Evolutionary conservation across 2,888 invertebrate species (phyloP).

Genomic region (Mellilla xanthometata): DNA sequence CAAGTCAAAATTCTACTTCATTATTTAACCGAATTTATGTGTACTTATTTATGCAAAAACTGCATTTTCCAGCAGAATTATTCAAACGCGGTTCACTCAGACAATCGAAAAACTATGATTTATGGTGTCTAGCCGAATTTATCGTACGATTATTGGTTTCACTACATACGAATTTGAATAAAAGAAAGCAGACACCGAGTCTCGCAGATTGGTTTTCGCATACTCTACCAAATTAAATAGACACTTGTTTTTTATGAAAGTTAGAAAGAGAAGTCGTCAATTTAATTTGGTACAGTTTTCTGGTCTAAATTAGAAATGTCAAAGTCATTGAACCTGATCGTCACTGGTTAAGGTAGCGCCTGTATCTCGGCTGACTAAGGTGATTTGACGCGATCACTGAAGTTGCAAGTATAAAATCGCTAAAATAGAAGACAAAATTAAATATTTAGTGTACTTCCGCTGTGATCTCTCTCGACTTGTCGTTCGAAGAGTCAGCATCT

Average conservation of each 20-base stretch:
- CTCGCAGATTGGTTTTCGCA: slow-evolving; percentile 39
- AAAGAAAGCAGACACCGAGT: slow-evolving; percentile 52
- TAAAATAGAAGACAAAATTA: too few relatives aligned
- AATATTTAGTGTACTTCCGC: too few relatives aligned
- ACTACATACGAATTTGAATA: slow-evolving; percentile 52
- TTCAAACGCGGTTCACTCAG: background rate
- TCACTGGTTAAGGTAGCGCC: background rate
- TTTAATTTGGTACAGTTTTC: slow-evolving; percentile 33
- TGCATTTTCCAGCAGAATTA: too few relatives aligned
- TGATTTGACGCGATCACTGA: too few relatives aligned
- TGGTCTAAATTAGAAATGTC: slow-evolving; percentile 55
- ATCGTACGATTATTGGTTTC: slow-evolving; percentile 47
- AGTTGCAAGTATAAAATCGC: too few relatives aligned
- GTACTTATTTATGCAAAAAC: too few relatives aligned
- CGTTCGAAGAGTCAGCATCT: too few relatives aligned
- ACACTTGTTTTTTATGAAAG: slow-evolving; percentile 7
- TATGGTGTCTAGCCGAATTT: slow-evolving; percentile 44
- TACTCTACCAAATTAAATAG: slow-evolving; percentile 33
- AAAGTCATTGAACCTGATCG: slow-evolving; percentile 51
- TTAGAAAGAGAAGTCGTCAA: slow-evolving; percentile 8
- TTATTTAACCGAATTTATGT: too few relatives aligned
- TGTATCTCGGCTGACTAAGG: too few relatives aligned
- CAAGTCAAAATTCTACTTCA: too few relatives aligned
- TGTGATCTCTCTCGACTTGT: too few relatives aligned
- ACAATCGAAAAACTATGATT: slow-evolving; percentile 35